phyloP scores from a whole-genome alignment of 2,113 vertebrate species.

The Tetraodon nigroviridis region DNA sequence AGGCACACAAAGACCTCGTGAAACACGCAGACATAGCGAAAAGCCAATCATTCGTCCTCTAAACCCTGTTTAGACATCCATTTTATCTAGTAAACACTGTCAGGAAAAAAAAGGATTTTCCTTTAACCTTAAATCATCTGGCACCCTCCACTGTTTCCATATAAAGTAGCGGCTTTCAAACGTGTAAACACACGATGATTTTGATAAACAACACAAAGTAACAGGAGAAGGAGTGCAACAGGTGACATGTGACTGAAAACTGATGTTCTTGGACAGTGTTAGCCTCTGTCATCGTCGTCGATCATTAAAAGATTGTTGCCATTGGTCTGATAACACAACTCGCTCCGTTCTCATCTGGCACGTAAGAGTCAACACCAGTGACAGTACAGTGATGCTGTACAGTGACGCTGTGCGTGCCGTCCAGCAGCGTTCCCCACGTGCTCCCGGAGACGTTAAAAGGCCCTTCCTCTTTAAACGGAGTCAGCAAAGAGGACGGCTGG shows the following conservation, averaged over 20 bases:
- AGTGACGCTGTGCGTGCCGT: slow-evolving; percentile 26
- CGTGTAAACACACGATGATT: background rate
- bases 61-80: slow-evolving; percentile 15
- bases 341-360: slow-evolving; percentile 19
- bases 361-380: slow-evolving; percentile 27
- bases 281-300: too few relatives aligned
- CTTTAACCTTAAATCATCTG: background rate
- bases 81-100: slow-evolving; percentile 8
- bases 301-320: too few relatives aligned
- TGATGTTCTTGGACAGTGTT: too few relatives aligned
- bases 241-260: background rate
- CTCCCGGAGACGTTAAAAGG: slow-evolving; percentile 21
- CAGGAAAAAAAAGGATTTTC: background rate
- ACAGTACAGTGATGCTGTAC: slow-evolving; percentile 1
- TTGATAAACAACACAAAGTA: background rate
- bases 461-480: slow-evolving; percentile 20
- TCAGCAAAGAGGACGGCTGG: slow-evolving; percentile 10
- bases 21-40: background rate
- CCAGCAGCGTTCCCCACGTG: slow-evolving; percentile 10
- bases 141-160: background rate
- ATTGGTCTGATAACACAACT: slow-evolving; percentile 25
- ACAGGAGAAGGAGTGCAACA: background rate
- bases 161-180: background rate
- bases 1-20: slow-evolving; percentile 14
- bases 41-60: slow-evolving; percentile 1